These are phyloP conservation scores for Channa striata DNA, from an alignment of 2,797 vertebrate species.

Conservation along the genomic window DNA sequence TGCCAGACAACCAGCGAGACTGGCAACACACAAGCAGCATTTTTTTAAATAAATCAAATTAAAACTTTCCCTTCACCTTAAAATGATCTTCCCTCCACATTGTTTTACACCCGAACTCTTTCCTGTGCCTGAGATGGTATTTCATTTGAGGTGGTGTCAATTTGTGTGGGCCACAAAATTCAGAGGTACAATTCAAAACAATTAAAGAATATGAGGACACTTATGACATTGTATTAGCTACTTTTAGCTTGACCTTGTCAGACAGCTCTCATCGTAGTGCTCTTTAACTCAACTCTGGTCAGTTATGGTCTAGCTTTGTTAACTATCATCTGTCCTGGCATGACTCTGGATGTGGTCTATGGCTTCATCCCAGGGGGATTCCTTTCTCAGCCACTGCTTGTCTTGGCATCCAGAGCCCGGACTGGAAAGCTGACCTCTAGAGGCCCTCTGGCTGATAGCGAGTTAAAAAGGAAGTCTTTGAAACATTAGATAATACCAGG, in stretches of 20 bases:
- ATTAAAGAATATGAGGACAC: constrained; percentile 47
- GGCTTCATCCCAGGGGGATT: constrained; percentile 67
- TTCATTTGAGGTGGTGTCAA: constrained; percentile 63
- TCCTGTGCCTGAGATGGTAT: constrained; percentile 63
- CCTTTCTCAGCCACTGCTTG: constrained; percentile 73
- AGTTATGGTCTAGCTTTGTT: constrained; percentile 43
- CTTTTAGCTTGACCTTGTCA: constrained; percentile 39
- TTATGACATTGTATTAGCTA: constrained; percentile 28
- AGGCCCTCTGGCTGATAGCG: constrained; percentile 81
- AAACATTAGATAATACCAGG: constrained; percentile 83
- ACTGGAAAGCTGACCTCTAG: constrained; percentile 80
- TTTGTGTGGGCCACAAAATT: constrained; percentile 62
- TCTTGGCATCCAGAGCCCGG: constrained; percentile 76
- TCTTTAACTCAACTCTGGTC: constrained; percentile 33
- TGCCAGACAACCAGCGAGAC: constrained; percentile 56
- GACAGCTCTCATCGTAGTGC: constrained; percentile 10
- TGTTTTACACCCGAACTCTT: constrained; percentile 76
- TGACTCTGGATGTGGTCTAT: constrained; percentile 59
- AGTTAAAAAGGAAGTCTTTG: constrained; percentile 86
- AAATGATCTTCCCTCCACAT: constrained; percentile 75
- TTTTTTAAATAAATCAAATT: constrained; percentile 68
- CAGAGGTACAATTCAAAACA: constrained; percentile 59
- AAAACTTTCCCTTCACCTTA: constrained; percentile 72
- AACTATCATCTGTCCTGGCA: constrained; percentile 68
- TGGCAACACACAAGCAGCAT: constrained; percentile 59